A percentile compares a stretch with the other conserved stretches of the same genome.
These are phyloP conservation scores for Notodonta dromedarius DNA, from an alignment of 2,888 invertebrate genomes.

Conservation along the genomic window DNA sequence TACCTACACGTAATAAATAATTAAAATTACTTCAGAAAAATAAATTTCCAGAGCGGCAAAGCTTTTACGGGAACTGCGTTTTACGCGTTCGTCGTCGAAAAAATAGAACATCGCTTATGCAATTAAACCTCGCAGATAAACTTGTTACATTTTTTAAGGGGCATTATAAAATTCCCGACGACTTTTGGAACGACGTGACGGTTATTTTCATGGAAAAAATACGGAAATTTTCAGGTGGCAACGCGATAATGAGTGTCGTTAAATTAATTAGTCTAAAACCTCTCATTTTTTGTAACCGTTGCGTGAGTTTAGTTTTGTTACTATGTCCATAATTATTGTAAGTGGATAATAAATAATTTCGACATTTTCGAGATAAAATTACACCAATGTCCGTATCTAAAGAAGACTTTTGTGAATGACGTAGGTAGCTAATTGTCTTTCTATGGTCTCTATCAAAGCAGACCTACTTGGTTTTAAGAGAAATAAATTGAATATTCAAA, in stretches of 20 bases:
- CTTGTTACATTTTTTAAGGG: constrained; percentile 48
- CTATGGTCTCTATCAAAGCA: too few species aligned
- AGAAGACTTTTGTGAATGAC: background rate
- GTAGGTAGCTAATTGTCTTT: constrained; percentile 13
- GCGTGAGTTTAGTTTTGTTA: too few species aligned
- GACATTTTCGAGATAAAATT: too few species aligned
- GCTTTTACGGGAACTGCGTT: constrained; percentile 19
- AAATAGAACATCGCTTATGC: constrained; percentile 48
- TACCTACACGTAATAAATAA: constrained; percentile 6
- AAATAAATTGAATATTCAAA: too few species aligned
- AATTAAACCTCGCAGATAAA: constrained; percentile 52
- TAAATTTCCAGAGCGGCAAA: constrained; percentile 10
- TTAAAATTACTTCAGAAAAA: constrained; percentile 14
- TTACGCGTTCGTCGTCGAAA: constrained; percentile 21
- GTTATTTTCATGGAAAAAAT: constrained; percentile 34
- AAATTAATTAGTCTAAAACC: constrained; percentile 38
- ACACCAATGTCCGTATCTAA: too few species aligned
- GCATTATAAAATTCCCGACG: constrained; percentile 48
- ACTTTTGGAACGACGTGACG: constrained; percentile 45
- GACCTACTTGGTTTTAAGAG: too few species aligned
- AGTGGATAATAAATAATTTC: too few species aligned
- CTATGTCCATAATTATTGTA: too few species aligned
- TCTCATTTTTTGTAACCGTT: constrained; percentile 9
- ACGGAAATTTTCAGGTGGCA: constrained; percentile 36
- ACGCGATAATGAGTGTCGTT: constrained; percentile 47